Percentiles rank a stretch among this genome's conserved stretches.
phyloP scores from a whole-genome alignment of 2,797 vertebrate species.

The Sparus aurata region DNA sequence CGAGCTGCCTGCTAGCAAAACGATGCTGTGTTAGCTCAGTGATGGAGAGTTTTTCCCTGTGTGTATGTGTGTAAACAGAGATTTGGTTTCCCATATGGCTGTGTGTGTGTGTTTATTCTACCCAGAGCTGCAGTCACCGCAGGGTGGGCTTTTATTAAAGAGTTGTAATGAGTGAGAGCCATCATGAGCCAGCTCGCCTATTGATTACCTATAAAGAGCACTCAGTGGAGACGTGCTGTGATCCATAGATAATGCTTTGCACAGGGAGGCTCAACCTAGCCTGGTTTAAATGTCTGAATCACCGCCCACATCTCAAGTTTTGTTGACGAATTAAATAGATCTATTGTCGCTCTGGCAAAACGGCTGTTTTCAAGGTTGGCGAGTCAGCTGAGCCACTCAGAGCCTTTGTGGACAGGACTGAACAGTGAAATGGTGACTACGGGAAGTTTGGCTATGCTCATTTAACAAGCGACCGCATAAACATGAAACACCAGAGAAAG shows the following conservation, averaged over 20 bases:
- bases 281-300: constrained; percentile 55
- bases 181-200: constrained; percentile 80
- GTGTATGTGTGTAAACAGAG: constrained; percentile 49
- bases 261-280: constrained; percentile 65
- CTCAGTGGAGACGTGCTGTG: constrained; percentile 79
- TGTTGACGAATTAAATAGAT: constrained; percentile 55
- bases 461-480: background rate
- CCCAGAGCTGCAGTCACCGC: constrained; percentile 69
- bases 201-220: constrained; percentile 85
- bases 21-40: constrained; percentile 4
- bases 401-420: background rate
- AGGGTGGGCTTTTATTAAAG: constrained; percentile 85
- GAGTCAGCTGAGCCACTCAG: constrained; percentile 16
- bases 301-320: constrained; percentile 49
- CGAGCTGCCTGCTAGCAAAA: constrained; percentile 28
- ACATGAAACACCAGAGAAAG: background rate
- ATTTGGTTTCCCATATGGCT: constrained; percentile 55
- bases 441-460: background rate
- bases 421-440: background rate
- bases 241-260: constrained; percentile 83
- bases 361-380: constrained; percentile 30
- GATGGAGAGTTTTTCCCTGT: constrained; percentile 42
- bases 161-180: constrained; percentile 84
- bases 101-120: constrained; percentile 51
- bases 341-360: constrained; percentile 25